phyloP scores from a whole-genome alignment of 35 echinoderm and acorn worm species.

The Patiria miniata region DNA sequence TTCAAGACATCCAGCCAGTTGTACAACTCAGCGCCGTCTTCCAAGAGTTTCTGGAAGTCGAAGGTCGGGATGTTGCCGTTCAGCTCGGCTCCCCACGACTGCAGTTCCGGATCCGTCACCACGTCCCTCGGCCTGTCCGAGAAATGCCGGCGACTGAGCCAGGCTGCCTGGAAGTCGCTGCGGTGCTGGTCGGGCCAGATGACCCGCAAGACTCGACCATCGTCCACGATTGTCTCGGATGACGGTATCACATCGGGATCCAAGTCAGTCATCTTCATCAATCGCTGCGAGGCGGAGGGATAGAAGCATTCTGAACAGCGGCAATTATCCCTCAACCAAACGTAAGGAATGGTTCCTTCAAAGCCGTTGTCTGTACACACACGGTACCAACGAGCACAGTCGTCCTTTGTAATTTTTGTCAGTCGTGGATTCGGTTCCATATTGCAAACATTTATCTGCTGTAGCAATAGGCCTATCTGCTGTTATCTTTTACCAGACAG shows the following conservation, averaged over 20 bases:
- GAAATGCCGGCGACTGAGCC: conserved; percentile 1
- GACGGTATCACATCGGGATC: conserved; percentile 33
- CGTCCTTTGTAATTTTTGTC: conserved; percentile 3
- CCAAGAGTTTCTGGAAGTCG: background rate
- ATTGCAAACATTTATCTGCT: no score
- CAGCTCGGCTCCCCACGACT: conserved; percentile 37
- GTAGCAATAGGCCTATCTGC: no score
- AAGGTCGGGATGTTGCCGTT: conserved; percentile 11
- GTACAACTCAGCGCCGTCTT: conserved; percentile 7
- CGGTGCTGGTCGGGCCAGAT: conserved; percentile 34
- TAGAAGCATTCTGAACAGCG: conserved; percentile 43
- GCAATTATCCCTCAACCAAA: conserved; percentile 69
- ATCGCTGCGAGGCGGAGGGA: background rate
- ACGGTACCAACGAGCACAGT: background rate
- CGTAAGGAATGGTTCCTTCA: conserved; percentile 47
- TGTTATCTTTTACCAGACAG: no score
- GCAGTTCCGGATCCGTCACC: background rate
- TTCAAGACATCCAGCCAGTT: conserved; percentile 29
- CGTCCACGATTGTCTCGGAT: background rate
- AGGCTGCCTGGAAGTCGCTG: background rate
- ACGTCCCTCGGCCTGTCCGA: background rate
- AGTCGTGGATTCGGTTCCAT: no score
- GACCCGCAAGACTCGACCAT: background rate
- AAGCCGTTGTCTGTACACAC: background rate
- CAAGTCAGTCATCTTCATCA: conserved; percentile 8